Conservation (phyloP, 1,140 invertebrate genomes). For the Drosophila pseudoananassae region DNA sequence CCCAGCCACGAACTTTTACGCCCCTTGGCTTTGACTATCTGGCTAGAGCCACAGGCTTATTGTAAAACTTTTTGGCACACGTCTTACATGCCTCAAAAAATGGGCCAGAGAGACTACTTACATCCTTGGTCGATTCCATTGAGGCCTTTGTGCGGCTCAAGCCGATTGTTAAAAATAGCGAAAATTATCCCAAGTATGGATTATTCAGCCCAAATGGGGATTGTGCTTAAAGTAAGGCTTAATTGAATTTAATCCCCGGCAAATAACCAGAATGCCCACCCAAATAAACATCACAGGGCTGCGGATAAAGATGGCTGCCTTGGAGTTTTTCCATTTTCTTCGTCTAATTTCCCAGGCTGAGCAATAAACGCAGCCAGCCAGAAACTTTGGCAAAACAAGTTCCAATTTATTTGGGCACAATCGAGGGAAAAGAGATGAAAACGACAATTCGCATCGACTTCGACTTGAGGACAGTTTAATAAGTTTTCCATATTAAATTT, state of each 20-base stretch:
- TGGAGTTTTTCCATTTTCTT: constrained; percentile 28
- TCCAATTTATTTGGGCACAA: constrained; percentile 49
- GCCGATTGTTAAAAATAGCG: constrained; percentile 56
- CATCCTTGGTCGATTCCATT: constrained; percentile 18
- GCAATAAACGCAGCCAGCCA: constrained; percentile 46
- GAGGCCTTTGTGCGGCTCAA: constrained; percentile 24
- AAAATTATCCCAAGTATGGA: constrained; percentile 49
- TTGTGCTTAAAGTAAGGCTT: constrained; percentile 12
- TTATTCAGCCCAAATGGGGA: constrained; percentile 11
- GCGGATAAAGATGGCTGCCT: constrained; percentile 13
- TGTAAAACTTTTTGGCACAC: constrained; percentile 81
- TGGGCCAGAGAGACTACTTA: constrained; percentile 44
- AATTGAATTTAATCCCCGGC: constrained; percentile 40
- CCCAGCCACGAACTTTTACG: no score
- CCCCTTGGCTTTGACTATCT: constrained; percentile 32
- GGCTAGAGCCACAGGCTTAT: constrained; percentile 64
- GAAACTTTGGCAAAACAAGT: constrained; percentile 52
- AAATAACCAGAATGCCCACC: constrained; percentile 34
- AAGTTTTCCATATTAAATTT: constrained; percentile 71
- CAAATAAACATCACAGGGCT: constrained; percentile 26
- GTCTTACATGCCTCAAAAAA: constrained; percentile 62
- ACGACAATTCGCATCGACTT: constrained; percentile 25
- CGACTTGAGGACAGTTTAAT: constrained; percentile 58
- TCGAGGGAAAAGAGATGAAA: constrained; percentile 36
- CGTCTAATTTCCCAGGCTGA: constrained; percentile 42